Conservation (phyloP, 2,797 vertebrate genomes). For the Eremophila alpestris region DNA sequence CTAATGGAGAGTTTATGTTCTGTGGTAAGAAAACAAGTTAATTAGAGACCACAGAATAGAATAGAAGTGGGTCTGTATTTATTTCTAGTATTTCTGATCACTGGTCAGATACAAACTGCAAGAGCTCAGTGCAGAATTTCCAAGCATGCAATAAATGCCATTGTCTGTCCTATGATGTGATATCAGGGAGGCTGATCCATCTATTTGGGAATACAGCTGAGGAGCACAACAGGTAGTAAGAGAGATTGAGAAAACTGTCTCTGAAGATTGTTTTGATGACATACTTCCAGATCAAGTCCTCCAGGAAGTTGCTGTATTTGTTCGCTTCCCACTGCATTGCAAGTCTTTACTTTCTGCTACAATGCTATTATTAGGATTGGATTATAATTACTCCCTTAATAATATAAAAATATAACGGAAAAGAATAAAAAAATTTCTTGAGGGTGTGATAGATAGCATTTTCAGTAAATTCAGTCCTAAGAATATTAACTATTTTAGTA, state of each 20-base stretch:
- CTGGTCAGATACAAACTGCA: not conserved
- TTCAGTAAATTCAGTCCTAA: not conserved
- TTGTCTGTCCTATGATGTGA: not conserved
- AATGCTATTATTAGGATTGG: not conserved
- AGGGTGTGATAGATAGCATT: not conserved
- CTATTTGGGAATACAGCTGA: not conserved
- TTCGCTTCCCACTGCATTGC: not conserved
- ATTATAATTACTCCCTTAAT: not conserved
- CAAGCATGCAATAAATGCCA: not conserved
- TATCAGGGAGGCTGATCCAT: not conserved
- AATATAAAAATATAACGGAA: not conserved
- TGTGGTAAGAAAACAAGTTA: not conserved
- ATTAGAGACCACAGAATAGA: not conserved
- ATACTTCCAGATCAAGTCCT: not conserved
- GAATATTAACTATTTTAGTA: not conserved
- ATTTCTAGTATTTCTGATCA: not conserved
- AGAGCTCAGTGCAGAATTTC: not conserved
- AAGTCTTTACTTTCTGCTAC: not conserved
- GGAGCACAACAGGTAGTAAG: not conserved
- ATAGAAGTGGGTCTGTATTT: not conserved
- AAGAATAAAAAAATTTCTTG: not conserved
- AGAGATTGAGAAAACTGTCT: not conserved
- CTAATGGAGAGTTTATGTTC: not conserved
- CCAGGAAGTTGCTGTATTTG: not conserved
- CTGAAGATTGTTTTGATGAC: not conserved